Conservation (phyloP, 2,888 invertebrate species). For the Harpagoxenus sublaevis region DNA sequence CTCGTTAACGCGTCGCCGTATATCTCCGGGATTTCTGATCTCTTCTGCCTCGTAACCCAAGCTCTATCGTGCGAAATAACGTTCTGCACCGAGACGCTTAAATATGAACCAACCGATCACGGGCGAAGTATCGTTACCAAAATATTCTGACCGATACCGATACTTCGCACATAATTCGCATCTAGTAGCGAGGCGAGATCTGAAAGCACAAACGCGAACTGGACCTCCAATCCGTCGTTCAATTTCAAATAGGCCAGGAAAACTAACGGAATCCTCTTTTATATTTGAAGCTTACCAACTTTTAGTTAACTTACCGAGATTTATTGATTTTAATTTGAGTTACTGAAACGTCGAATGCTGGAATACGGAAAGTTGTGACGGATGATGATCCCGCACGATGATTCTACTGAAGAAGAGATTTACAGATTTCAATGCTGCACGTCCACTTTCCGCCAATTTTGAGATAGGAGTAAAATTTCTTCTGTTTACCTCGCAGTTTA, state of each 20-base stretch:
- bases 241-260: neutral
- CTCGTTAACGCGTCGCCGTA: slow-evolving; percentile 66
- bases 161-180: neutral
- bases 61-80: slow-evolving; percentile 4
- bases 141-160: neutral
- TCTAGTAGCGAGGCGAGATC: neutral
- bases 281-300: slow-evolving; percentile 13
- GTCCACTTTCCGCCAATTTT: neutral
- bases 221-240: neutral
- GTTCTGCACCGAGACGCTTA: neutral
- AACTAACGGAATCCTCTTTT: neutral
- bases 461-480: neutral
- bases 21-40: slow-evolving; percentile 60
- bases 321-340: slow-evolving; percentile 21
- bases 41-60: slow-evolving; percentile 45
- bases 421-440: neutral
- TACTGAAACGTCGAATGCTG: neutral
- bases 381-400: neutral
- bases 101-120: neutral
- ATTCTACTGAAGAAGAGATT: neutral
- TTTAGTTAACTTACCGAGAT: neutral
- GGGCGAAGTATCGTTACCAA: slow-evolving; percentile 3
- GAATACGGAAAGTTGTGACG: neutral
- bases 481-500: neutral
- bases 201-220: neutral